A percentile compares a stretch with the other conserved stretches of the same genome.
Conservation (phyloP, 2,888 invertebrate genomes). For the Chaetogeoica ovagalla region DNA sequence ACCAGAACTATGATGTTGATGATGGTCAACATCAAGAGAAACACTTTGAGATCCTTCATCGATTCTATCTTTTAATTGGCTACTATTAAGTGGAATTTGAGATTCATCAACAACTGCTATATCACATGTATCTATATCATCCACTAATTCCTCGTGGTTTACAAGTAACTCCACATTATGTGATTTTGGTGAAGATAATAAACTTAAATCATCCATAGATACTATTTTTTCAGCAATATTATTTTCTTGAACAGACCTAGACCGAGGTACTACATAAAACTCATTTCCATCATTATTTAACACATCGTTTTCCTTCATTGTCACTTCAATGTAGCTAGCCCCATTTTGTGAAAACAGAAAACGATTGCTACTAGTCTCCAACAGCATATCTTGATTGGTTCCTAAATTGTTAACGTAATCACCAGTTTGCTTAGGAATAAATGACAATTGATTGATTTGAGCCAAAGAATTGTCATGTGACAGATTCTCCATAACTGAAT, state of each 20-base stretch:
- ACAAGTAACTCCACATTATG: conserved; percentile 48
- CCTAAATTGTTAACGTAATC: conserved; percentile 26
- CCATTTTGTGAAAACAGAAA: conserved; percentile 46
- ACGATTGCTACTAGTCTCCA: conserved; percentile 21
- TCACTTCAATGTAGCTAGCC: conserved; percentile 31
- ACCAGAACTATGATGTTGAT: conserved; percentile 42
- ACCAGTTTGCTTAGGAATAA: conserved; percentile 40
- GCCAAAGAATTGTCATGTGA: conserved; percentile 23
- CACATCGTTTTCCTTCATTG: conserved; percentile 37
- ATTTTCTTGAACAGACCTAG: conserved; percentile 38
- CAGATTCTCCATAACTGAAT: conserved; percentile 44
- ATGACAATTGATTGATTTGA: conserved; percentile 38
- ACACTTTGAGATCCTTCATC: conserved; percentile 35
- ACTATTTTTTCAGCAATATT: conserved; percentile 44
- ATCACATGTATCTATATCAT: conserved; percentile 49
- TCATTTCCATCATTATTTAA: conserved; percentile 33
- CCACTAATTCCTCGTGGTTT: conserved; percentile 42
- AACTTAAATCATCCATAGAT: conserved; percentile 37
- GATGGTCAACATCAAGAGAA: conserved; percentile 37
- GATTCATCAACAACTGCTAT: conserved; percentile 49
- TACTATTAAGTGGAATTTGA: conserved; percentile 38
- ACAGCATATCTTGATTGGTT: conserved; percentile 36
- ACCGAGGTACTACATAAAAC: conserved; percentile 36
- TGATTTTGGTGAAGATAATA: conserved; percentile 46
- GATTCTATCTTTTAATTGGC: conserved; percentile 34